Evolutionary conservation across 1,140 invertebrate species (phyloP).

Genomic region (Drosophila novamexicana): DNA sequence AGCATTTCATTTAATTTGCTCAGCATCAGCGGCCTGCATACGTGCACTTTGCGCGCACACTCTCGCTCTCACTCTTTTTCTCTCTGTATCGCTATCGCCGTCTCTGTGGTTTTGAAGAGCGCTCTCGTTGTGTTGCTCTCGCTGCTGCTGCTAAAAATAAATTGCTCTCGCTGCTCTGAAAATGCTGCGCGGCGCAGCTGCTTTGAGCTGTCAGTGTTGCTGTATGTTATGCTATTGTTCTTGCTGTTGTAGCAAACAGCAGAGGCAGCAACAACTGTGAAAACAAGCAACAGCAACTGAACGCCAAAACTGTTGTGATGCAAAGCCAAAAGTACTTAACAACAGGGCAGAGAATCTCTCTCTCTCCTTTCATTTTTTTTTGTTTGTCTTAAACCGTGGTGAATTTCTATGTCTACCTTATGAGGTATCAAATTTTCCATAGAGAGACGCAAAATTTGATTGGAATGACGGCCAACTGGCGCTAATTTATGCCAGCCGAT

Average conservation of each 20-base stretch:
- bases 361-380: constrained; percentile 4
- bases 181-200: constrained; percentile 73
- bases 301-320: constrained; percentile 46
- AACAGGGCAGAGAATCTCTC: constrained; percentile 25
- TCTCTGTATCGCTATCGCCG: constrained; percentile 13
- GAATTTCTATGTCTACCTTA: constrained; percentile 46
- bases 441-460: constrained; percentile 20
- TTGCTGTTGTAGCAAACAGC: constrained; percentile 56
- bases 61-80: constrained; percentile 55
- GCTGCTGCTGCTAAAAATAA: constrained; percentile 52
- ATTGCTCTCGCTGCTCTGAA: constrained; percentile 50
- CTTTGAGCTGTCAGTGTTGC: constrained; percentile 59
- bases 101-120: constrained; percentile 25
- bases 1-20: constrained; percentile 49
- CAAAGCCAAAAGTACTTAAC: constrained; percentile 39
- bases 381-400: constrained; percentile 22
- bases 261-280: constrained; percentile 54
- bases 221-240: constrained; percentile 13
- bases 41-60: constrained; percentile 72
- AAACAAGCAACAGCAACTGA: constrained; percentile 58
- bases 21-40: constrained; percentile 57
- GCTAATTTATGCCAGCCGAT: constrained; percentile 10
- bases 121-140: constrained; percentile 37
- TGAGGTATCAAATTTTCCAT: constrained; percentile 20
- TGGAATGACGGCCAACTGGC: constrained; percentile 5